Conservation (phyloP, 2,113 vertebrate species). For the Paradoxurus hermaphroditus region DNA sequence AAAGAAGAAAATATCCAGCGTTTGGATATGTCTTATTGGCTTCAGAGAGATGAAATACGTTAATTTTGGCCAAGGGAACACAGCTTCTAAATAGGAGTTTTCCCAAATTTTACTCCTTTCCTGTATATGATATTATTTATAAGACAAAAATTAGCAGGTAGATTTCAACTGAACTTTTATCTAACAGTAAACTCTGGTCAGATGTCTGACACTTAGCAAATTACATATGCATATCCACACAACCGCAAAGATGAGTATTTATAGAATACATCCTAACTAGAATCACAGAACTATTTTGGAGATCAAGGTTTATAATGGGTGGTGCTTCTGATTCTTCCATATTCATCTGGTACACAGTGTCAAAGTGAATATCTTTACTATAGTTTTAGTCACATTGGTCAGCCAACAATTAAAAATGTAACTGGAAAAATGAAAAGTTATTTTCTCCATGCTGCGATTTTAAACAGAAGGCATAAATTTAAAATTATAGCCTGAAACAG, state of each 20-base stretch:
- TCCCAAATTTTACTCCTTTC: background rate
- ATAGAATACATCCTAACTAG: background rate
- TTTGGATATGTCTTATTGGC: background rate
- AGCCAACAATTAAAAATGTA: background rate
- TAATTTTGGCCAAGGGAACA: background rate
- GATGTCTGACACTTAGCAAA: background rate
- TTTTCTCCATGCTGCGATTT: slow-evolving; percentile 21
- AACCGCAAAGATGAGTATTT: background rate
- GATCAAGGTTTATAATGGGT: background rate
- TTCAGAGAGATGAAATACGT: background rate
- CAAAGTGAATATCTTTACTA: background rate
- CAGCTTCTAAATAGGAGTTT: background rate
- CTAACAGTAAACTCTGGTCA: background rate
- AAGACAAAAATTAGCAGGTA: background rate
- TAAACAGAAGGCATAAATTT: slow-evolving; percentile 32
- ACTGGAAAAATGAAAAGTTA: background rate
- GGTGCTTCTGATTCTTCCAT: background rate
- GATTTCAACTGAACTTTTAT: background rate
- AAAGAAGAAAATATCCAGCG: background rate
- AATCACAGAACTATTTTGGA: background rate
- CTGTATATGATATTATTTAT: background rate
- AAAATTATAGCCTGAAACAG: slow-evolving; percentile 43
- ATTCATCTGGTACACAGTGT: background rate
- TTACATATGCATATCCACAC: background rate
- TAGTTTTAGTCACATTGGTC: background rate